Base-by-base conservation (phyloP, 2,113 vertebrate genomes). In the Silurus meridionalis region DNA sequence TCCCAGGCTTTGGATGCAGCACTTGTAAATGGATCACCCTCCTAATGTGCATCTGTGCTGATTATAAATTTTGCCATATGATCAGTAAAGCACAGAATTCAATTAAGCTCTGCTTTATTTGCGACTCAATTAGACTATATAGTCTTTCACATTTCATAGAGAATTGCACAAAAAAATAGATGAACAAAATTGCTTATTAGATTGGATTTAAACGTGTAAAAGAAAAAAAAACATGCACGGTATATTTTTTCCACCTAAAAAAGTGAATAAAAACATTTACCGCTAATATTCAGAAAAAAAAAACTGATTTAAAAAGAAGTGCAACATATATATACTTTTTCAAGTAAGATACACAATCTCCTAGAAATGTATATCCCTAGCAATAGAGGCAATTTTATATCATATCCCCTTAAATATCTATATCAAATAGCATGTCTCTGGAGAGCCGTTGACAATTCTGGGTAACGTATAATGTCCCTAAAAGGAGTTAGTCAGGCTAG, bases 41-140 rank as follows among this genome's bases (percentile, higher is more conserved):
- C 90, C 88, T 92, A 89, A 93, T 94, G 92, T 88, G 93, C 93
- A 92, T 93, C 90, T 94, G 92, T 94, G 89, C 89, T 91, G 91
- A 92, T 92, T 87, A 94, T 92, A 92, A 89, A 93, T 91, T 92
- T 81, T 91, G 88, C 84, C 87, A 89, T 92, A 91, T 90, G 89
- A 90, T 89, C 89, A 91, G 21, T 23, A 58, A 52, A 48, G 53
- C 37, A 25, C 63, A 80, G 17, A 83, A 53, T 89, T 48, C 19
- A 58, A 72, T 83, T 84, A 75, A 60, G 69, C 55, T 37, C 37
- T 60, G 61, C 46, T 57, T 55, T 37, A 37, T 83, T 48, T 53
- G 57, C 13, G 6, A 19, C 50, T 14, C 50, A 83, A 64, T 78
- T 77, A 81, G 50, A 50, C 67, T 23, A 1, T 37, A 37, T 37